Base-by-base conservation (phyloP, 2,888 invertebrate genomes). In the Callimorpha dominula region DNA sequence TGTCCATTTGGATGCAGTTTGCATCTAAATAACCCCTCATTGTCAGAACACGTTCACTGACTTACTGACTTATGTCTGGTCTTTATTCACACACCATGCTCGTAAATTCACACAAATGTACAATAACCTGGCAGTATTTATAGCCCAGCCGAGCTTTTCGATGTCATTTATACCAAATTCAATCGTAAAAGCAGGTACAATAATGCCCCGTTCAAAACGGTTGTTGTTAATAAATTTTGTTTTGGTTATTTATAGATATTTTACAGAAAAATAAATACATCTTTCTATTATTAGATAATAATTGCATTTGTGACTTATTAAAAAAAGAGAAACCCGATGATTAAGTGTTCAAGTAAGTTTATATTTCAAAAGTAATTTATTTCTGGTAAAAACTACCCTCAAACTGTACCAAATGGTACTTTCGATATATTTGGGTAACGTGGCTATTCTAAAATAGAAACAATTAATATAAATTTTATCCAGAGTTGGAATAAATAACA, bases 121-220 rank as follows among this genome's bases (percentile, higher is more conserved):
- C 76, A 79, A 77, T 85, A 81, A 74, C 78, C 75, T 78, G 76
- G 70, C 75, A 74, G 76, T 87, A 86, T 89, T 87, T 88, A 87
- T 86, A 83, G 80, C 80, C 76, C 73, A 75, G 70, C 73, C 63
- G 70, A 65, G 70, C 68, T 74, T 77, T 80, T 83, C 78, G 78
- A 77, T 79, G 78, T 81, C 82, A 82, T 82, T 81, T 83, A 82
- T 84, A 84, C 72, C 75, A 77, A 77, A 82, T 84, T 85, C 70
- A 78, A 82, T 80, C 67, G 67, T 17, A 69, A 31, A 68, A 71
- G 68, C 73, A 78, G 78, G 75, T 77, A 69, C 54, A 42, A 70
- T 73, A 60, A 66, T 66, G 75, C 60, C 12, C 42, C n/a, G 52
- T 66, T 67, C 50, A 46, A 64, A 60, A 63, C 46, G 17, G 43